Conservation (phyloP, 2,888 invertebrate genomes). For the Marronus borbonicus region DNA sequence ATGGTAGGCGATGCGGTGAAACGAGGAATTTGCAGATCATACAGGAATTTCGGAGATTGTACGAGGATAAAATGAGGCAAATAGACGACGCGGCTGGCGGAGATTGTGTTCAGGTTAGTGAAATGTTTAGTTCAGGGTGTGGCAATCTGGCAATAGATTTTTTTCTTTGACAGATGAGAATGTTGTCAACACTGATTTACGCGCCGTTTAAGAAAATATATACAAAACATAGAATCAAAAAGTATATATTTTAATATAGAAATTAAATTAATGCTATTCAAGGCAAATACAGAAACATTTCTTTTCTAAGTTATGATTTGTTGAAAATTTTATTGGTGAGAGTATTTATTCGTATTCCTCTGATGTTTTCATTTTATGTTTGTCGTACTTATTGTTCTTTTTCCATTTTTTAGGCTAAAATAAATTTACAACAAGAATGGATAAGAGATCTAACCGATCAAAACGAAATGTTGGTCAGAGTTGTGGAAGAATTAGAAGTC, state of each 20-base stretch:
- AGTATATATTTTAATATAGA: no score
- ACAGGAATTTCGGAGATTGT: conserved; percentile 76
- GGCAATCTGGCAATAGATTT: conserved; percentile 45
- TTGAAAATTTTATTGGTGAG: no score
- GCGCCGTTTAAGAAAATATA: no score
- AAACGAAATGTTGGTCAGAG: conserved; percentile 78
- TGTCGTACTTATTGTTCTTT: background rate
- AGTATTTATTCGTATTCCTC: no score
- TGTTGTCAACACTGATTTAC: background rate
- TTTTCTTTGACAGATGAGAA: conserved; percentile 22
- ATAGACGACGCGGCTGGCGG: conserved; percentile 73
- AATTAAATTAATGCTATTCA: no score
- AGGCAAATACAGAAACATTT: no score
- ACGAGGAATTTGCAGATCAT: conserved; percentile 72
- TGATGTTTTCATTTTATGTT: background rate
- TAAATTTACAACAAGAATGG: conserved; percentile 77
- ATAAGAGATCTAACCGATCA: conserved; percentile 79
- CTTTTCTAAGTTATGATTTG: no score
- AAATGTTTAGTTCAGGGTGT: conserved; percentile 38
- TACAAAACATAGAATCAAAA: no score
- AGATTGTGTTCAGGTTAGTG: conserved; percentile 62
- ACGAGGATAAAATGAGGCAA: conserved; percentile 75
- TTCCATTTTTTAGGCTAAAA: conserved; percentile 73
- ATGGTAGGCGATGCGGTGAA: conserved; percentile 63
- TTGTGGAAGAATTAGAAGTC: conserved; percentile 79